A percentile compares a stretch with the other conserved stretches of the same genome.
Conservation (phyloP, 2,113 vertebrate genomes). For the Onychostoma macrolepis region DNA sequence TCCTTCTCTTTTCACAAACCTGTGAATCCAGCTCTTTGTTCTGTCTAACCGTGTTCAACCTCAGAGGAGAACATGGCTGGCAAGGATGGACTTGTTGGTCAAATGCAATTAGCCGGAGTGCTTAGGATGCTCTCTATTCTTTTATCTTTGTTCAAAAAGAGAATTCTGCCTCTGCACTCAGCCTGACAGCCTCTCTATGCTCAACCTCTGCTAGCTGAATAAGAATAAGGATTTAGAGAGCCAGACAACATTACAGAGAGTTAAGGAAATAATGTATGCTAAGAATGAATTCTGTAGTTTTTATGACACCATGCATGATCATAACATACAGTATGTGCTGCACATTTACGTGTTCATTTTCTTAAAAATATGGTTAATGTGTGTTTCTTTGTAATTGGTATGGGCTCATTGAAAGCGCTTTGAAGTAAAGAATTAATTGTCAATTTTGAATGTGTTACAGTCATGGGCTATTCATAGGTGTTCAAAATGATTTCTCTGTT, state of each 20-base stretch:
- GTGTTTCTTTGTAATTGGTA: neutral
- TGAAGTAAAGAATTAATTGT: neutral
- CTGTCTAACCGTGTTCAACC: constrained; percentile 63
- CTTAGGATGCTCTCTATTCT: constrained; percentile 62
- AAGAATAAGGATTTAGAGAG: constrained; percentile 41
- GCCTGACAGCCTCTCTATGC: constrained; percentile 53
- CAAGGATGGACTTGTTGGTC: constrained; percentile 68
- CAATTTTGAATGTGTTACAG: neutral
- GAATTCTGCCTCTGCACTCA: constrained; percentile 59
- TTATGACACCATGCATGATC: neutral
- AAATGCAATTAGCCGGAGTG: constrained; percentile 72
- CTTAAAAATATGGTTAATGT: neutral
- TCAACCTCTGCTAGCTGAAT: constrained; percentile 54
- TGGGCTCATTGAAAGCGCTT: neutral
- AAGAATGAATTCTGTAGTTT: neutral
- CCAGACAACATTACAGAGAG: constrained; percentile 9
- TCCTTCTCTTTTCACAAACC: constrained; percentile 60
- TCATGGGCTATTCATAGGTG: neutral
- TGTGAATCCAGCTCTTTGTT: constrained; percentile 67
- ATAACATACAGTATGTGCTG: neutral
- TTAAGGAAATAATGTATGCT: neutral
- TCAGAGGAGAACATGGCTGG: constrained; percentile 60
- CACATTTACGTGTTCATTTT: neutral
- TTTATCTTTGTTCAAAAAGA: constrained; percentile 69
- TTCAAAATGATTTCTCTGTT: neutral